Evolutionary conservation across 2,888 invertebrate species (phyloP).

Genomic region (Leucophenga montana): DNA sequence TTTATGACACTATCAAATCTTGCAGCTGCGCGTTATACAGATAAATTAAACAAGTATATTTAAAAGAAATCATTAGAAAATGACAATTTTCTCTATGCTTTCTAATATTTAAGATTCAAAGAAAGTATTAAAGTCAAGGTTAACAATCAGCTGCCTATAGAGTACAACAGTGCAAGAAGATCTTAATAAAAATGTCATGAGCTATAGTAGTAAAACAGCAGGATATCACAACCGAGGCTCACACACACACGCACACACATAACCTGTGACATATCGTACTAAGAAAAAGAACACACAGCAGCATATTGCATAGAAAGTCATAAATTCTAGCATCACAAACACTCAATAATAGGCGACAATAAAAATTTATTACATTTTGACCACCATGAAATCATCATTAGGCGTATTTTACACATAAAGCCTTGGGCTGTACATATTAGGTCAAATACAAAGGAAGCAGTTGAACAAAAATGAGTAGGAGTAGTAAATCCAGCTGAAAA

Average conservation of each 20-base stretch:
- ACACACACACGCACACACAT: constrained; percentile 46
- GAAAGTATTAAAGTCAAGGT: constrained; percentile 26
- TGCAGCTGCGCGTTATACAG: too few relatives aligned
- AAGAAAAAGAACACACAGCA: constrained; percentile 30
- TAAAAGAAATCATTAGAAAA: too few relatives aligned
- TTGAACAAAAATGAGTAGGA: too few relatives aligned
- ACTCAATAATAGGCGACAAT: constrained; percentile 62
- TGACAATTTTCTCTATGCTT: too few relatives aligned
- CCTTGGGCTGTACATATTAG: too few relatives aligned
- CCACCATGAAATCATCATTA: constrained; percentile 73
- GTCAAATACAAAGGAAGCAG: too few relatives aligned
- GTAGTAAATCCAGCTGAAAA: too few relatives aligned
- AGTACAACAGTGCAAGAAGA: too few relatives aligned
- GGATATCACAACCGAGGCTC: constrained; percentile 51
- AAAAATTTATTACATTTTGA: constrained; percentile 69
- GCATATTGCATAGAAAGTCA: constrained; percentile 38
- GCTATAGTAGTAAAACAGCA: constrained; percentile 55
- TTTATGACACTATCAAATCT: too few relatives aligned
- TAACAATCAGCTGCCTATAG: constrained; percentile 33
- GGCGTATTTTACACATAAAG: constrained; percentile 35
- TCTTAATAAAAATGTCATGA: constrained; percentile 70
- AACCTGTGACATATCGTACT: not conserved
- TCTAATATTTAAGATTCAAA: not conserved
- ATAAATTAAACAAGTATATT: too few relatives aligned
- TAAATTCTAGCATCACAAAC: constrained; percentile 59